Evolutionary conservation across 2,113 vertebrate genomes (phyloP), one percentile per base, ranked within the genome.

Genomic region (Leptobrachium leishanense): DNA sequence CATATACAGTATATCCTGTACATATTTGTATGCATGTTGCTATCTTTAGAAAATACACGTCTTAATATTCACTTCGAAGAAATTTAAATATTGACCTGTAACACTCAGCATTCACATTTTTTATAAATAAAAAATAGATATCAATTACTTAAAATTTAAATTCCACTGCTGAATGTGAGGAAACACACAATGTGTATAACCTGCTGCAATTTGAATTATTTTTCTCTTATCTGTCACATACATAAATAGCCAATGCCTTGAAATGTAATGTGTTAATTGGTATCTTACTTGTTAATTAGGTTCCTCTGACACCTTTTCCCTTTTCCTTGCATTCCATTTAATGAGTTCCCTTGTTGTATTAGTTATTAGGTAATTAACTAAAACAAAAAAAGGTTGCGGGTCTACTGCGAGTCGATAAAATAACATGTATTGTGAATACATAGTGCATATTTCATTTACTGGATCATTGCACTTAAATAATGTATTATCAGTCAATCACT

Each of bases 211-310:
- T 77, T 69, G 57, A 50, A 70, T 63, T 71, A 63, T 71, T 42
- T 69, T 59, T 44, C 42, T 68, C 67, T 77, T 67, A 77, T 77
- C 54, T 77, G 53, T 9, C 11, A 77, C 67, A 71, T 8, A 77
- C 8, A 50, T 5, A 77, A 70, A 71, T 50, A 70, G 54, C 43
- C 67, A 66, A 41, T 12, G 68, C 63, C 76, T 68, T 73, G 63
- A 73, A 67, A 74, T 55, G 70, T 55, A 80, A 80, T 80, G 70
- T 80, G 70, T 74, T 80, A 80, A 79, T 79, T 79, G 62, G 69
- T 73, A 73, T 79, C 69, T 73, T 67, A 43, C 70, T 66, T 73
- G 62, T 54, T 79, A 73, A 80, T 80, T 73, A 74, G 10, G 63
- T 68, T 67, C 53, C 71, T 57, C 50, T 80, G 70, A 80, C 77